Conservation (phyloP, 2,888 invertebrate genomes). For the Eueremaeus valkanovi region DNA sequence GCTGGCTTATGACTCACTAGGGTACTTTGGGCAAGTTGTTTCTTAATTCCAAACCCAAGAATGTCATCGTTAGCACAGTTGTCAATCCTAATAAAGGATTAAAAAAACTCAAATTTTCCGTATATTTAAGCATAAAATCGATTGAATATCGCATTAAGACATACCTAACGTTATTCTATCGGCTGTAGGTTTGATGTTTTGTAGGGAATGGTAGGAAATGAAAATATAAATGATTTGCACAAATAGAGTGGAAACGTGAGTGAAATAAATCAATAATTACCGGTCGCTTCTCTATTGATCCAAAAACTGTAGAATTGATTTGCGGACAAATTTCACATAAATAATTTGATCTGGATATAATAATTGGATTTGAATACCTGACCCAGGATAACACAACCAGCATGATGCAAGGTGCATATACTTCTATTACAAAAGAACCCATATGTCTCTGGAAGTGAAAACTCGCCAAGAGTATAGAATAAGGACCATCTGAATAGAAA, state of each 20-base stretch:
- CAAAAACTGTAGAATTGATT: slow-evolving; percentile 54
- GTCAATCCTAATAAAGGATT: slow-evolving; percentile 63
- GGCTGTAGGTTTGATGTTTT: no score
- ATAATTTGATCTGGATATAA: neutral
- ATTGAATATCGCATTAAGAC: neutral
- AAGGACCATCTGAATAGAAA: slow-evolving; percentile 44
- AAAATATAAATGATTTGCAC: no score
- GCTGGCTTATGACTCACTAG: slow-evolving; percentile 54
- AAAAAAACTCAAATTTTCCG: no score
- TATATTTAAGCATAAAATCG: neutral
- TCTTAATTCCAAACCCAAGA: slow-evolving; percentile 71
- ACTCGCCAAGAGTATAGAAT: slow-evolving; percentile 61
- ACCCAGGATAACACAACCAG: slow-evolving; percentile 57
- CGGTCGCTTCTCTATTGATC: slow-evolving; percentile 63
- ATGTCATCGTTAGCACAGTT: slow-evolving; percentile 78
- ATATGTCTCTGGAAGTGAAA: slow-evolving; percentile 74
- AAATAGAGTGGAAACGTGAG: no score
- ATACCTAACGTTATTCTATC: slow-evolving; percentile 73
- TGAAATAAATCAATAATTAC: slow-evolving; percentile 11
- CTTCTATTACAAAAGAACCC: slow-evolving; percentile 64
- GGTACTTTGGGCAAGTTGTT: slow-evolving; percentile 78
- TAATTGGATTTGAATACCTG: slow-evolving; percentile 46
- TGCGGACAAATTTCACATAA: neutral
- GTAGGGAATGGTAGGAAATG: no score
- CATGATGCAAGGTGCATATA: slow-evolving; percentile 57